Evolutionary conservation across 2,797 vertebrate genomes (phyloP), one percentile per base, ranked within the genome.

Genomic region (Gambusia yucatana): DNA sequence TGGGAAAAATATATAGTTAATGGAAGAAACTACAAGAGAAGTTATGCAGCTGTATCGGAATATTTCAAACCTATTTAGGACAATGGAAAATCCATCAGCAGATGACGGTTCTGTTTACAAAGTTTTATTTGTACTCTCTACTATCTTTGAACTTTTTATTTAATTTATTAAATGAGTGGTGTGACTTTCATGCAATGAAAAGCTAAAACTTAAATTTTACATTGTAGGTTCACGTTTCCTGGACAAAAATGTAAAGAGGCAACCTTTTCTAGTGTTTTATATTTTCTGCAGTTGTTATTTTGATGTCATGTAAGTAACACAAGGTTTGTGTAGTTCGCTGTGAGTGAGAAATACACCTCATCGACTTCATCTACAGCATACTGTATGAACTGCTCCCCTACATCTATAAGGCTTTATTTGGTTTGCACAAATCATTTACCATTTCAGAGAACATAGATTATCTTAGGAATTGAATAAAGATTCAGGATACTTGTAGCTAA

Each of bases 371-470:
- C 48, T 52, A 6, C 22, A 73, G 41, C 36, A 47, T 17, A 65
- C 65, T n/a, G 22, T 2, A 41, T n/a, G 22, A 28, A 46, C 48
- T 43, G 13, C 30, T 25, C 0, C 33, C 36, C 39, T 73, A 22
- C 3, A 47, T 20, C 33, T 73, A 16, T 30, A 69, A 0, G n/a
- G 11, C 47, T 50, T 33, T 72, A 46, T 79, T 83, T 79, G 33
- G 25, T 43, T 50, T 70, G 25, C 8, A 65, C 2, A 14, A 61
- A 63, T 80, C 43, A 74, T 80, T 74, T 52, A 80, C 75, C 39
- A 41, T 39, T 71, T 80, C 73, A 41, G 33, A 79, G 61, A 61
- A 30, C 61, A 50, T 11, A 59, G n/a, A n/a, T 4, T 8, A 17
- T n/a, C 1, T 16, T 48, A 14, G 25, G 14, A 63, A 75, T 36